A percentile compares a stretch with the other conserved stretches of the same genome.
phyloP scores from a whole-genome alignment of 2,797 vertebrate genomes.

The Rhynchotus rufescens region DNA sequence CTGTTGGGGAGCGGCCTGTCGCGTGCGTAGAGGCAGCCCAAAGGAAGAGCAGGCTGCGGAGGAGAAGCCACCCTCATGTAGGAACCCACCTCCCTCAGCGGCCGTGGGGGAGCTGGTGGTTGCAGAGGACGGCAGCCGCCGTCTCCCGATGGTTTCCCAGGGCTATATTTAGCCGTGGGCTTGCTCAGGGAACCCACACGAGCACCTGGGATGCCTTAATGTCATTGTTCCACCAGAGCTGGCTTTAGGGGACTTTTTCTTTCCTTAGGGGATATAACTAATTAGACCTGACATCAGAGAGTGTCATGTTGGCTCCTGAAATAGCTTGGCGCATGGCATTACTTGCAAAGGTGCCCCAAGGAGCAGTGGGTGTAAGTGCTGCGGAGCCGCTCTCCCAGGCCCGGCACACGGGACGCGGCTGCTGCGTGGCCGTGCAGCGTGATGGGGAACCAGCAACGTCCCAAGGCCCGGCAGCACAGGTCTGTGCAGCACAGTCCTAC shows the following conservation, averaged over 20 bases:
- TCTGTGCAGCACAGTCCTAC: not conserved
- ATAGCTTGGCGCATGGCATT: constrained; percentile 7
- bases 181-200: not conserved
- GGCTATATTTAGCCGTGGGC: constrained; percentile 26
- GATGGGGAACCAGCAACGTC: not conserved
- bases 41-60: not conserved
- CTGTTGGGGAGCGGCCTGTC: not conserved
- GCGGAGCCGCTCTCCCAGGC: not conserved
- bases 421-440: not conserved
- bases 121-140: not conserved
- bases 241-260: constrained; percentile 26
- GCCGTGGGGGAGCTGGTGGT: not conserved
- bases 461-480: not conserved
- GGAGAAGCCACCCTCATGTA: not conserved
- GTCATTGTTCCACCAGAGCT: constrained; percentile 34
- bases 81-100: not conserved
- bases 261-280: constrained; percentile 40
- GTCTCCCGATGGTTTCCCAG: not conserved
- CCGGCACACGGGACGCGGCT: not conserved
- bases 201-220: constrained; percentile 2
- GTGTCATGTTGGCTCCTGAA: constrained; percentile 22
- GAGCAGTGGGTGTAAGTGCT: fast-evolving
- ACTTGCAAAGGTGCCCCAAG: not conserved
- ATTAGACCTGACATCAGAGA: constrained; percentile 47
- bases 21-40: not conserved